Percentiles rank a stretch among this genome's conserved stretches.
Evolutionary conservation across 1,140 invertebrate species (phyloP).

Genomic region (Drosophila sproati): DNA sequence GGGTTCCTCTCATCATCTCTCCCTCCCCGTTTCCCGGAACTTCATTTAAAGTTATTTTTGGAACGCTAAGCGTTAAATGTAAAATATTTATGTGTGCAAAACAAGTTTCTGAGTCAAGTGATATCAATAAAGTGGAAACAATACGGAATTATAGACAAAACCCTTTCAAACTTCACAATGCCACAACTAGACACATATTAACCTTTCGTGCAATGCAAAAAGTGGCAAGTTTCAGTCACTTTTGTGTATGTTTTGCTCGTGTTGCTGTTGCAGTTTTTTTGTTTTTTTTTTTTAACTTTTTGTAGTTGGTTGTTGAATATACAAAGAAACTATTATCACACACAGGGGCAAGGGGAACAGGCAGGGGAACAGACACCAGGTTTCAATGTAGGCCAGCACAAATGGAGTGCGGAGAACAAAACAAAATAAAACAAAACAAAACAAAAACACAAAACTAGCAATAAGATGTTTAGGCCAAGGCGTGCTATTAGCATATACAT

Average conservation of each 20-base stretch:
- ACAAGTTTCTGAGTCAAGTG: background rate
- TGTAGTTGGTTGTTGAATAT: constrained; percentile 35
- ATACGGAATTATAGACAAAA: constrained; percentile 40
- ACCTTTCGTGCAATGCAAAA: constrained; percentile 24
- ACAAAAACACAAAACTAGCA: background rate
- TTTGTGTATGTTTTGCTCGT: constrained; percentile 6
- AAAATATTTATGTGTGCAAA: background rate
- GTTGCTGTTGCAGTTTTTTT: background rate
- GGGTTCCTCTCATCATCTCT: too few relatives aligned
- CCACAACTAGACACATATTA: constrained; percentile 32
- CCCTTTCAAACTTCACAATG: constrained; percentile 30
- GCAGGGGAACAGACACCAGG: constrained; percentile 7
- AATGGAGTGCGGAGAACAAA: background rate
- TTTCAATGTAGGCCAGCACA: constrained; percentile 39
- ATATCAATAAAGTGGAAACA: constrained; percentile 2
- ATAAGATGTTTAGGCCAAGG: constrained; percentile 26
- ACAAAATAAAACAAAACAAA: constrained; percentile 14
- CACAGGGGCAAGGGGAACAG: background rate
- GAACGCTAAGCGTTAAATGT: background rate
- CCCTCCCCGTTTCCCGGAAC: background rate
- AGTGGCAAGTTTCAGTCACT: constrained; percentile 20
- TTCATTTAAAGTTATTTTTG: constrained; percentile 1
- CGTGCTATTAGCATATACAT: constrained; percentile 64
- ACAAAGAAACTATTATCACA: constrained; percentile 39
- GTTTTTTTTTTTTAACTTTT: constrained; percentile 5